Evolutionary conservation across 1,140 invertebrate genomes (phyloP).

Genomic region (Armadillidium nasatum): DNA sequence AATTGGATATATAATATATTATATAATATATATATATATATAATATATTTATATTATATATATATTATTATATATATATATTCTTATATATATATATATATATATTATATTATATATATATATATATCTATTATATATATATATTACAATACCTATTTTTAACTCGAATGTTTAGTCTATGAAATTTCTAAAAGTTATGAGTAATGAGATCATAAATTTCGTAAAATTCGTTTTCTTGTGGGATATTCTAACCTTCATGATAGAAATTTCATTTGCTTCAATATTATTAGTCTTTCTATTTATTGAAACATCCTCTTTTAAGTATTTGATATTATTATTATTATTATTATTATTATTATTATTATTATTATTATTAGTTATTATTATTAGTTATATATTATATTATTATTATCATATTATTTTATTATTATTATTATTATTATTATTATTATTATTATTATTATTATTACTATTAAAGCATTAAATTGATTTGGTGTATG

Average conservation of each 20-base stretch:
- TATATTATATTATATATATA: conserved; percentile 11
- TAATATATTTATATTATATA: not conserved
- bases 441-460: not conserved
- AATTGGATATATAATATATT: not conserved
- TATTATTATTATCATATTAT: conserved; percentile 8
- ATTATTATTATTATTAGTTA: too few relatives aligned
- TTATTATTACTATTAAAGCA: not conserved
- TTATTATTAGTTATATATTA: not conserved
- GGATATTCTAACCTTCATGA: not conserved
- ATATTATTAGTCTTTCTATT: too few relatives aligned
- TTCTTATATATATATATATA: conserved; percentile 11
- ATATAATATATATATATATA: not conserved
- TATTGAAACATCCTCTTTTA: too few relatives aligned
- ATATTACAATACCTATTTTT: not conserved
- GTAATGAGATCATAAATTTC: not conserved
- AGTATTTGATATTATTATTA: too few relatives aligned
- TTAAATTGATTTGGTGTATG: not conserved
- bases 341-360: too few relatives aligned
- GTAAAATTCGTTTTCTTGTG: not conserved
- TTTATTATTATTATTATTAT: not conserved
- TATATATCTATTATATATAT: not conserved
- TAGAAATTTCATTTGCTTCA: too few relatives aligned
- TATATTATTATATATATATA: not conserved
- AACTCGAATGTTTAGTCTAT: not conserved
- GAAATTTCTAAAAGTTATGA: too few relatives aligned